These are phyloP conservation scores for Pyrocoelia pectoralis DNA, from an alignment of 2,888 invertebrate genomes.

Conservation along the genomic window DNA sequence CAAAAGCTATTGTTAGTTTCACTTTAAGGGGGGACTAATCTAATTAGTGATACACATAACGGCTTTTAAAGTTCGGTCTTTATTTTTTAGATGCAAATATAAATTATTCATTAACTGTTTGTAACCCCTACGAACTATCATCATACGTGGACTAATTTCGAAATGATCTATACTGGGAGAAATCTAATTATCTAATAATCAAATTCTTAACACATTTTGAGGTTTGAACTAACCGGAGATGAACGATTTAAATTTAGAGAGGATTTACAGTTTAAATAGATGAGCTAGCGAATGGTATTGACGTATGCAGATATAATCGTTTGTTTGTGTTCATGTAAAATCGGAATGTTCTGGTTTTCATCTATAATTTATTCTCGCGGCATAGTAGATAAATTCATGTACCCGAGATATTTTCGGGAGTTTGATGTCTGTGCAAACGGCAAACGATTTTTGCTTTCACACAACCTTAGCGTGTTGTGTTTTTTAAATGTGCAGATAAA, in stretches of 20 bases:
- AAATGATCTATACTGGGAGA: background rate
- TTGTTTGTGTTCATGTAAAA: constrained; percentile 20
- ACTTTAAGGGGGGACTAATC: too few relatives aligned
- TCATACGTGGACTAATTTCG: background rate
- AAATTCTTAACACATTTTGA: constrained; percentile 14
- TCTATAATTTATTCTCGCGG: constrained; percentile 18
- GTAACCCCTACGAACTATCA: too few relatives aligned
- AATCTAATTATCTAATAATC: constrained; percentile 11
- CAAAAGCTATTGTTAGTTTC: too few relatives aligned
- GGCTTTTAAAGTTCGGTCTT: too few relatives aligned
- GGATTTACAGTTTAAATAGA: constrained; percentile 14
- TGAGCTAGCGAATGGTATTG: constrained; percentile 26
- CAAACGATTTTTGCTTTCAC: background rate
- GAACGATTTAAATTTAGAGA: constrained; percentile 20
- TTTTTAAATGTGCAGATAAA: background rate
- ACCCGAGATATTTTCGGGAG: constrained; percentile 8
- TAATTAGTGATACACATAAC: too few relatives aligned
- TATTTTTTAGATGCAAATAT: too few relatives aligned
- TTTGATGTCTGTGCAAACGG: background rate
- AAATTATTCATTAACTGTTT: too few relatives aligned
- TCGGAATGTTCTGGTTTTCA: constrained; percentile 17
- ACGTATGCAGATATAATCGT: constrained; percentile 29
- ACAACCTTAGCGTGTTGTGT: background rate
- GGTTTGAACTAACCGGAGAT: constrained; percentile 11
- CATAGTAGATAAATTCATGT: constrained; percentile 4